Conservation (phyloP, 2,888 invertebrate species). For the Prenolepis imparis region DNA sequence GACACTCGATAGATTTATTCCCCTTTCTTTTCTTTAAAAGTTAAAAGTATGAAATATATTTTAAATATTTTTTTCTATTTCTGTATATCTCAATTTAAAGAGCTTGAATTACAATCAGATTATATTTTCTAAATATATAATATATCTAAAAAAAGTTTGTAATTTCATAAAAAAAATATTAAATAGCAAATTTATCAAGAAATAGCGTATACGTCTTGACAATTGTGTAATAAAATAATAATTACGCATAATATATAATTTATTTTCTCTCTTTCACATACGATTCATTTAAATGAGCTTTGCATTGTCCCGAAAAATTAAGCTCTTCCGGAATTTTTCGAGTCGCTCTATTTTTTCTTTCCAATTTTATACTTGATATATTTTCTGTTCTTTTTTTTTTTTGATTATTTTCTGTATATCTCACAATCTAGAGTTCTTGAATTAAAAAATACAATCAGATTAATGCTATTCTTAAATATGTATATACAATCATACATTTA, state of each 20-base stretch:
- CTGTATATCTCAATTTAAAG: background rate
- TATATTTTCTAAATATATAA: background rate
- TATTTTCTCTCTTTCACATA: slow-evolving; percentile 26
- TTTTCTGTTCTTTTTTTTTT: no score
- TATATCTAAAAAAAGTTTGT: background rate
- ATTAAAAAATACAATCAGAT: no score
- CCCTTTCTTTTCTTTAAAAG: background rate
- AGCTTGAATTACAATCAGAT: background rate
- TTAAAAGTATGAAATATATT: no score
- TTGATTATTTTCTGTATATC: no score
- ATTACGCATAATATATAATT: background rate
- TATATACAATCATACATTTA: no score
- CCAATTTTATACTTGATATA: no score
- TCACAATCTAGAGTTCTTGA: no score
- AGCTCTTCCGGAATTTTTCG: slow-evolving; percentile 23
- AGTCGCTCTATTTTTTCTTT: no score
- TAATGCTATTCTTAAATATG: no score
- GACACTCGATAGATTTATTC: background rate
- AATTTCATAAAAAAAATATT: background rate
- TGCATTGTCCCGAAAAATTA: slow-evolving; percentile 62
- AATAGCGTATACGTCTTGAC: background rate
- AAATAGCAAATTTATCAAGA: background rate
- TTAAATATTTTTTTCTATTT: no score
- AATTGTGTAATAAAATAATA: background rate
- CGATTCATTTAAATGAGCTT: slow-evolving; percentile 69